Percentiles rank a stretch among this genome's conserved stretches.
Conservation (phyloP, 2,113 vertebrate species). For the Chaetodon auriga region DNA sequence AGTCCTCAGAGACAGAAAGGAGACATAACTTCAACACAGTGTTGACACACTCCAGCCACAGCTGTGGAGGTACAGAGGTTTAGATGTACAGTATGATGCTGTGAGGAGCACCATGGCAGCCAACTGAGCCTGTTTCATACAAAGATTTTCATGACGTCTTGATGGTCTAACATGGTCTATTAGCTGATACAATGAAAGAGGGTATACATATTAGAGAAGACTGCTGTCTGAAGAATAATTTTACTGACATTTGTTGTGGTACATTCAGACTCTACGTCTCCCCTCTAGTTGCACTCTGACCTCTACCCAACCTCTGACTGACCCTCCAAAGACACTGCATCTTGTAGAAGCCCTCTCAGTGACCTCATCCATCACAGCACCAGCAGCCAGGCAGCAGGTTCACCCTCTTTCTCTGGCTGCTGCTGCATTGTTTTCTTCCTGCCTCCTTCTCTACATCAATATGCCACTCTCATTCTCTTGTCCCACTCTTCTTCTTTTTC, state of each 20-base stretch:
- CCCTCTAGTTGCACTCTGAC: slow-evolving; percentile 78
- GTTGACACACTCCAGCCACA: neutral
- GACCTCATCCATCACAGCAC: slow-evolving; percentile 84
- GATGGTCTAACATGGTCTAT: neutral
- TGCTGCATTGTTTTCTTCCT: slow-evolving; percentile 59
- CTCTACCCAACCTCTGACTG: slow-evolving; percentile 73
- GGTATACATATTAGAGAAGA: neutral
- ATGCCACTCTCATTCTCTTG: slow-evolving; percentile 41
- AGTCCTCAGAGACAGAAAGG: neutral
- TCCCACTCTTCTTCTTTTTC: slow-evolving; percentile 13
- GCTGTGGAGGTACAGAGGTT: neutral
- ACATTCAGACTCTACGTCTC: slow-evolving; percentile 47
- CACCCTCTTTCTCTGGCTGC: slow-evolving; percentile 62
- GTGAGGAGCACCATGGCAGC: neutral
- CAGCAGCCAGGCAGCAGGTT: slow-evolving; percentile 76
- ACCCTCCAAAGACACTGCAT: slow-evolving; percentile 76
- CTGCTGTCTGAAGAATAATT: neutral
- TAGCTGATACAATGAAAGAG: neutral
- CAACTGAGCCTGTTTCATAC: neutral
- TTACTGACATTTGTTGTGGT: neutral
- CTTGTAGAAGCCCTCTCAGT: slow-evolving; percentile 77
- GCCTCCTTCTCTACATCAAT: slow-evolving; percentile 43
- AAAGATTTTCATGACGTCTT: no score
- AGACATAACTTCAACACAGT: neutral
- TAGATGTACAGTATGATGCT: neutral